Conservation (phyloP, 2,888 invertebrate genomes). For the Athripsodes cinereus region DNA sequence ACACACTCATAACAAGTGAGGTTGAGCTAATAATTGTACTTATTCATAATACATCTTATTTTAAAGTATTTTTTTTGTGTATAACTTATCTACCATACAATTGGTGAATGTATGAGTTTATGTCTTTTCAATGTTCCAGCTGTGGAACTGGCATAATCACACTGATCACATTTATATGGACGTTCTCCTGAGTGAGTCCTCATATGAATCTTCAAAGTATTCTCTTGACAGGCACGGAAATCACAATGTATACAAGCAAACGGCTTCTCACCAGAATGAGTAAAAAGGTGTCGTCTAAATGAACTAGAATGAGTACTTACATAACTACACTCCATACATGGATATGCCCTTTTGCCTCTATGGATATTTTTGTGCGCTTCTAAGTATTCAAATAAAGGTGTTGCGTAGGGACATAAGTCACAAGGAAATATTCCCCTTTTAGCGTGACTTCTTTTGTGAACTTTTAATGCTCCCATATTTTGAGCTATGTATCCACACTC, state of each 20-base stretch:
- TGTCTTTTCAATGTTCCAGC: slow-evolving; percentile 9
- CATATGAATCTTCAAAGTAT: slow-evolving; percentile 7
- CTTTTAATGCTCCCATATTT: slow-evolving; percentile 9
- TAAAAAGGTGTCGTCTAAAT: slow-evolving; percentile 12
- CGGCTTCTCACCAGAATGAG: slow-evolving; percentile 14
- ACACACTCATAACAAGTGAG: too few relatives aligned
- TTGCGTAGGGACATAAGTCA: slow-evolving; percentile 12
- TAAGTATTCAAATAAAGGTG: slow-evolving; percentile 7
- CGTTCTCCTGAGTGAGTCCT: slow-evolving; percentile 10
- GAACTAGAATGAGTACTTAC: slow-evolving; percentile 14
- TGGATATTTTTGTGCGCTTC: slow-evolving; percentile 14
- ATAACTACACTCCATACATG: slow-evolving; percentile 15
- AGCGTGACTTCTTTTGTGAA: slow-evolving; percentile 13
- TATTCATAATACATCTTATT: too few relatives aligned
- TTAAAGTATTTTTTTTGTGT: too few relatives aligned
- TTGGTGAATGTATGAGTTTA: slow-evolving; percentile 11
- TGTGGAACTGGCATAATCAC: slow-evolving; percentile 12
- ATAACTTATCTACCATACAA: slow-evolving; percentile 8
- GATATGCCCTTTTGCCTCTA: slow-evolving; percentile 11
- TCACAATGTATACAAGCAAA: slow-evolving; percentile 9
- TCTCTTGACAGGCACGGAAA: slow-evolving; percentile 11
- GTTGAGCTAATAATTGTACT: too few relatives aligned
- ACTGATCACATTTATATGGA: slow-evolving; percentile 14
- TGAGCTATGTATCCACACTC: slow-evolving; percentile 10
- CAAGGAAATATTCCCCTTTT: slow-evolving; percentile 8